Base-by-base conservation (phyloP, 1,140 invertebrate species). In the Rhynchophorus ferrugineus region DNA sequence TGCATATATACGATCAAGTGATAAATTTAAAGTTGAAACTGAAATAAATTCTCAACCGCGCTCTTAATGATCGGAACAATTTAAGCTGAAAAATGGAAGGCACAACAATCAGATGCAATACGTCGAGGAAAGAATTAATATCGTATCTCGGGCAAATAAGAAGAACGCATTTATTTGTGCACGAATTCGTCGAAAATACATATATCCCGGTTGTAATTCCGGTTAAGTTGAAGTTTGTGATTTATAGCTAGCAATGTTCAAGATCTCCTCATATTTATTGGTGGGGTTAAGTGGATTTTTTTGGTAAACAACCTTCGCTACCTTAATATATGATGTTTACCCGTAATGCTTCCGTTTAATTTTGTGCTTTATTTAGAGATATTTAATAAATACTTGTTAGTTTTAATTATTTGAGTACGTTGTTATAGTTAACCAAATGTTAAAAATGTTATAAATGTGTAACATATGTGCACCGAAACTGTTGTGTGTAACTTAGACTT, bases 181-280 rank as follows among this genome's bases (percentile, higher is more conserved):
- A 48, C 46, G 46, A 48, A 22, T 48, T 34, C 38, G 38, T 19
- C 16, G 47, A 49, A 49, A 49, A 49, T 49, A 49, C 47, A 49
- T 49, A 49, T 49, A 49, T 46, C 38, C 24, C 37, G 21, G 22
- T 11, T 42, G 44, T 51, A 51, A 51, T 51, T 51, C 41, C 49
- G 34, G 39, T 44, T 51, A 44, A 51, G 49, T 51, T 51, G 49
- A 51, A 44, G 41, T 37, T 43, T 44, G 49, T 51, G 49, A 51
- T 51, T 51, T 51, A 51, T 51, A 36, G 41, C 33, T 39, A 41
- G 41, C 44, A 24, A 41, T 51, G 39, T 51, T 51, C 49, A 51
- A 51, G 39, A 51, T 51, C 49, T 51, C 44, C 49, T 24, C 41
- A 41, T 41, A 51, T 51, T 51, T 51, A 51, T 51, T 51, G 49